phyloP scores from a whole-genome alignment of 2,888 invertebrate species.

The Stomorhina lunata region DNA sequence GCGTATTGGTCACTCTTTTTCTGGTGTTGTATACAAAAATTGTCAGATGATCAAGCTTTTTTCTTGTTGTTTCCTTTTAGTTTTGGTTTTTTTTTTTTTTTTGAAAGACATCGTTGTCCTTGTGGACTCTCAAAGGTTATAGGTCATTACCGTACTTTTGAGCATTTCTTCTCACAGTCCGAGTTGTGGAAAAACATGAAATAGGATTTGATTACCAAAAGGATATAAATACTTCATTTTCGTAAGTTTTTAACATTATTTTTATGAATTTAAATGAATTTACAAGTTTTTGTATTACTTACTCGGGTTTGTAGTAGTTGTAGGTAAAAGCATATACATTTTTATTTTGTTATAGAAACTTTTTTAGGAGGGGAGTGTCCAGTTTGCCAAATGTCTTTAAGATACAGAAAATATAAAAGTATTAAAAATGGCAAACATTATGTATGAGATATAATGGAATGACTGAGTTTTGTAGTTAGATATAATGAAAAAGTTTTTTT shows the following conservation, averaged over 20 bases:
- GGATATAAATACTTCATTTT: slow-evolving; percentile 45
- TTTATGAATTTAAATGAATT: slow-evolving; percentile 75
- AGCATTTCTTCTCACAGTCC: slow-evolving; percentile 75
- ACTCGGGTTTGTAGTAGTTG: not conserved
- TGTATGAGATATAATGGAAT: not conserved
- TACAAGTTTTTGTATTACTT: slow-evolving; percentile 71
- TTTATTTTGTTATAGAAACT: slow-evolving; percentile 9
- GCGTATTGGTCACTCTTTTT: slow-evolving; percentile 75
- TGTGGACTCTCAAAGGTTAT: slow-evolving; percentile 71
- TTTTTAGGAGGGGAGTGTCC: slow-evolving; percentile 61
- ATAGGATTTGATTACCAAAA: slow-evolving; percentile 43
- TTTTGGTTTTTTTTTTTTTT: not conserved
- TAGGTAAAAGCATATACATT: not conserved
- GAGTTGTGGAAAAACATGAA: slow-evolving; percentile 18
- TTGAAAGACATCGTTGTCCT: slow-evolving; percentile 52
- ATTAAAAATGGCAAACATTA: slow-evolving; percentile 56
- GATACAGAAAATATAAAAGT: slow-evolving; percentile 7
- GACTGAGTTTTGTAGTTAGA: too few species aligned
- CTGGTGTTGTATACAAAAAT: slow-evolving; percentile 44
- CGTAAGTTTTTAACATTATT: slow-evolving; percentile 68
- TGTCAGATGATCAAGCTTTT: slow-evolving; percentile 55
- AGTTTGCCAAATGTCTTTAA: slow-evolving; percentile 9
- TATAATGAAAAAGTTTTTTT: not conserved
- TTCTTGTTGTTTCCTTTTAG: not conserved
- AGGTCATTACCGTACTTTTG: slow-evolving; percentile 78